These are phyloP conservation scores for Coptodon rendalli DNA, from an alignment of 2,113 vertebrate genomes.

Conservation along the genomic window DNA sequence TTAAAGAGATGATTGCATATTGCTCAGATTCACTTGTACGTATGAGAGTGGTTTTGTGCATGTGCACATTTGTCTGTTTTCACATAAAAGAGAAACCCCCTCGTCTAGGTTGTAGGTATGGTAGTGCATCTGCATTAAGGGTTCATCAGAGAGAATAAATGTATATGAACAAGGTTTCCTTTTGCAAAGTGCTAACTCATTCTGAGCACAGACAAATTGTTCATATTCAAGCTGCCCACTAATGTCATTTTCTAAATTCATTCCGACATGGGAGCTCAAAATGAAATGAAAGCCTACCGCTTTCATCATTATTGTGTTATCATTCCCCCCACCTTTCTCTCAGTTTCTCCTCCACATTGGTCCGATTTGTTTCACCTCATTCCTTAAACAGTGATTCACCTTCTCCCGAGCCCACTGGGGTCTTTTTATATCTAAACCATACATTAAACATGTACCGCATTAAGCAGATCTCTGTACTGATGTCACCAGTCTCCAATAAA, in stretches of 20 bases:
- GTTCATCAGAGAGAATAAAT: conserved; percentile 55
- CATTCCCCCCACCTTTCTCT: background rate
- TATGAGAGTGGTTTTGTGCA: background rate
- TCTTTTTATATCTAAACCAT: conserved; percentile 42
- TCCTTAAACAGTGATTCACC: conserved; percentile 54
- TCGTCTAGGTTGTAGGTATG: background rate
- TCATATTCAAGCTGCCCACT: conserved; percentile 35
- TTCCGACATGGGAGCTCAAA: conserved; percentile 42
- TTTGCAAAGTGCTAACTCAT: conserved; percentile 19
- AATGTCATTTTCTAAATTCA: conserved; percentile 47
- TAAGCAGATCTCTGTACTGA: conserved; percentile 19
- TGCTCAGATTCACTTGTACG: background rate
- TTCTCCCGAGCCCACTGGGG: conserved; percentile 9
- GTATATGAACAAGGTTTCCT: conserved; percentile 25
- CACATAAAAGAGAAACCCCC: background rate
- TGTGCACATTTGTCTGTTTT: background rate
- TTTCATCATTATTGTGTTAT: conserved; percentile 59
- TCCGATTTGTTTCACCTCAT: conserved; percentile 50
- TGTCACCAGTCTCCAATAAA: conserved; percentile 22
- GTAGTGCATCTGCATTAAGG: background rate
- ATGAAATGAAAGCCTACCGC: conserved; percentile 52
- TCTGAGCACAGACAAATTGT: conserved; percentile 46
- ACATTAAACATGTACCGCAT: conserved; percentile 40
- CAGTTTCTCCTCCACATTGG: conserved; percentile 18
- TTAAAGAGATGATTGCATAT: background rate